Base-by-base conservation (phyloP, 2,888 invertebrate species). In the Anorthoa munda region DNA sequence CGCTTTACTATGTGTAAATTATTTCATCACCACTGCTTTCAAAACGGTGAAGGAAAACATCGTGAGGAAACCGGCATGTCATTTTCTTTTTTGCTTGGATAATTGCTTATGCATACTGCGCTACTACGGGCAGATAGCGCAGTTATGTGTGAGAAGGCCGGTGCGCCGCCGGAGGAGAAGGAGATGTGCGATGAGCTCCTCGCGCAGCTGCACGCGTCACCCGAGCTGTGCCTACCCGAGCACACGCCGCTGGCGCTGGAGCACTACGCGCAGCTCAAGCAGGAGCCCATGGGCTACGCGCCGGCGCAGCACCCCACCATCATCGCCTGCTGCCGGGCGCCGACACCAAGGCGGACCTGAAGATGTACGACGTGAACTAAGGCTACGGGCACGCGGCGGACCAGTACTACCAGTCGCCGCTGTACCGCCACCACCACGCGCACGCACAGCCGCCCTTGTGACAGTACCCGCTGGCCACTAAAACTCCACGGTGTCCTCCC, bases 291-390 rank as follows among this genome's bases (percentile, higher is more conserved):
- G 56, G 97, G 97, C 56, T 98, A 98, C 91, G 98, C 98, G 75
- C 98, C 98, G 21, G 97, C 98, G 85, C 98, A 97, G 92, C 99
- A 99, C 92, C 99, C 99, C 39, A 99, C 99, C 97, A 99, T 99
- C 93, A 99, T 99, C 98, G 99, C 94, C 97, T 99, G 92, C 97
- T 99, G 90, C 99, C 99, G 70, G 97, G 97, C 82, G 97, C 98
- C 68, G 98, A 98, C 93, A 98, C 98, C 85, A 98, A 99, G 94
- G 97, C 98, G 84, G 99, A 99, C 95, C 97, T 98, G 88, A 99
- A 99, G 95, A 98, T 99, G 98, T 99, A 99, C 96, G 98, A 98
- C 91, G 98, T 98, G 95, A 97, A 97, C 85, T 96, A 96, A 73
- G 97, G 97, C 56, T 96, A 97, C 86, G 96, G 96, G 12, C 95